Evolutionary conservation across 2,888 invertebrate species (phyloP), one percentile per base, ranked within the genome.

Genomic region (Amphipyra tragopoginis): DNA sequence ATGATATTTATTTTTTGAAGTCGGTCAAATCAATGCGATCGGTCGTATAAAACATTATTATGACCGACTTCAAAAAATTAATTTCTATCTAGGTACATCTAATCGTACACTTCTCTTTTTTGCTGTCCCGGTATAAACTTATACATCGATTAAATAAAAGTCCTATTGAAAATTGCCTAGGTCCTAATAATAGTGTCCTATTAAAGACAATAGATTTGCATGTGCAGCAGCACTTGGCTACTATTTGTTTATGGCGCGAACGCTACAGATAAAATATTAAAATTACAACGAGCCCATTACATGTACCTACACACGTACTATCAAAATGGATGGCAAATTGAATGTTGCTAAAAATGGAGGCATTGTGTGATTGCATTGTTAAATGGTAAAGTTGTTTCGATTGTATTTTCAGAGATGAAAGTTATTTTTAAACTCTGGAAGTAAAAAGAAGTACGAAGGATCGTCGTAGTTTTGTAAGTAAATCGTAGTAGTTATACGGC

Each of bases 261-360:
- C 72, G 72, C 69, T 63, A 60, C 64, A 75, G 78, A 77, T 84
- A 78, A 85, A 81, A 83, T 85, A 85, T 85, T 85, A 79, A 82
- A 83, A 83, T 83, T 76, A 77, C 75, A 72, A 52, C 64, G 65
- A 63, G 68, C 72, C 64, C 53, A 71, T 79, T 80, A 74, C 53
- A 56, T 38, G 14, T 36, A 76, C n/a, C n/a, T n/a, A n/a, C 76
- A 68, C 68, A 82, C 70, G 57, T 49, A 34, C 53, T 11, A n/a
- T n/a, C 1, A 11, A 39, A 29, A 13, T 42, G 52, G 48, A 45
- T 29, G 54, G 51, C 70, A 57, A 51, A 65, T 60, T 53, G 64
- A 63, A 62, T 57, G 13, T 51, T 38, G 13, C 75, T 72, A 43
- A 72, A 73, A 73, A 76, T 75, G 77, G 72, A 40, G 50, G 44